Base-by-base conservation (phyloP, 2,888 invertebrate species). In the Melolontha melolontha region DNA sequence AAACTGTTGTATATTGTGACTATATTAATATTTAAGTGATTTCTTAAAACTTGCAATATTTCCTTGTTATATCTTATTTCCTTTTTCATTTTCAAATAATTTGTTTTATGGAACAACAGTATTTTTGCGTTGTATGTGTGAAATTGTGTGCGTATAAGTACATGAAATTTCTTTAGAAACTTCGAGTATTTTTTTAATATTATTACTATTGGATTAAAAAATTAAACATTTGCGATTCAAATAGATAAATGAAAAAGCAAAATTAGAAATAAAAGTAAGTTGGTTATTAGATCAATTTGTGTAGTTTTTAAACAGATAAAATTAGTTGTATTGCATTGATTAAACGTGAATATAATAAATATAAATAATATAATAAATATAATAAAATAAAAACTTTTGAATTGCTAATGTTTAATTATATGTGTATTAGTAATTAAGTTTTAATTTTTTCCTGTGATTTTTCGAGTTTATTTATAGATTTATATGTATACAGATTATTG, bases 81-180 rank as follows among this genome's bases (percentile, higher is more conserved):
- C 49, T 49, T 2, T 49, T 49, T 4, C 10, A 16, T 49, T 22
- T n/a, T 11, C 11, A 6, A 47, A 49, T 47, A 12, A 22, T 62
- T 62, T 59, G 29, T 62, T 57, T 70, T 57, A 66, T 65, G 42
- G 27, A 44, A 70, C 64, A 66, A 68, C 69, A 72, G 72, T 72
- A 57, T 68, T 63, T 49, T 47, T 55, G 64, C 64, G 34, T 34
- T 34, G 27, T 66, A 66, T 34, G 27, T 66, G 59, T 59, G 59
- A 59, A 55, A 10, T 47, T 8, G 10, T 44, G 71, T 22, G 22
- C 4, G 22, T 22, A 22, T 6, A 34, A 34, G 1, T 34, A 62
- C 10, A 17, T 16, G 5, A 16, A 62, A 12, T 47, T 14, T 62
- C 17, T 34, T 49, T 34, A 22, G 55, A 22, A 27, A 47, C 29